Base-by-base conservation (phyloP, 1,140 invertebrate genomes). In the Ptiloglossa arizonensis region DNA sequence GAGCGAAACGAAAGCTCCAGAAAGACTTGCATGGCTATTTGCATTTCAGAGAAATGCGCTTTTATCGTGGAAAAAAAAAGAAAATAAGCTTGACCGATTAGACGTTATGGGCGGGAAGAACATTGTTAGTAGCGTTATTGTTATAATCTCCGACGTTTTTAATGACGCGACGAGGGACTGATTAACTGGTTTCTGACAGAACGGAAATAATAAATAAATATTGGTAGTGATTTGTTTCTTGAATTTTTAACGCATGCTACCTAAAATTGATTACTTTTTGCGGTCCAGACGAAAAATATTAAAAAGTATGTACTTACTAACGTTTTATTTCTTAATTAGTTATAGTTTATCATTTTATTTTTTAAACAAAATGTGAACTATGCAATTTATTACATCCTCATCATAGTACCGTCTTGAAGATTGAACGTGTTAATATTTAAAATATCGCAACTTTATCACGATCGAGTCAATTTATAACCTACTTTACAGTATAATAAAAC, bases 151-250 rank as follows among this genome's bases (percentile, higher is more conserved):
- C n/a, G 35, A 63, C 44, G 67, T 62, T 70, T 77, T 62, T 57
- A 77, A 71, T 29, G 67, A 77, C 46, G 46, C 67, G 35, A 17
- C 24, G 32, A 52, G 29, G 32, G 46, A 19, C 35, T 15, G 71
- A 80, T 67, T 67, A 48, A 46, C 46, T 57, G 74, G 60, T 27
- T 77, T 57, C 79, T 81, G 79, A 77, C 79, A 66, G 74, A 66
- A 66, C 79, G 44, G 74, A 78, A 77, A 71, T 41, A 74, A 74
- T 81, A 59, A 78, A 81, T 78, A 78, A 81, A 68, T 68, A 73
- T 44, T 48, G 11, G 29, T 44, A 32, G 24, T 5, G 8, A 41
- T 6, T 67, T 35, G 8, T 22, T 15, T 41, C 5, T 29, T 3
- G n/a, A 0, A 11, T 56, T 44, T 54, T 27, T 24, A 54, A 27